These are phyloP conservation scores for Orthonevra nobilis DNA, from an alignment of 2,888 invertebrate genomes.

Conservation along the genomic window DNA sequence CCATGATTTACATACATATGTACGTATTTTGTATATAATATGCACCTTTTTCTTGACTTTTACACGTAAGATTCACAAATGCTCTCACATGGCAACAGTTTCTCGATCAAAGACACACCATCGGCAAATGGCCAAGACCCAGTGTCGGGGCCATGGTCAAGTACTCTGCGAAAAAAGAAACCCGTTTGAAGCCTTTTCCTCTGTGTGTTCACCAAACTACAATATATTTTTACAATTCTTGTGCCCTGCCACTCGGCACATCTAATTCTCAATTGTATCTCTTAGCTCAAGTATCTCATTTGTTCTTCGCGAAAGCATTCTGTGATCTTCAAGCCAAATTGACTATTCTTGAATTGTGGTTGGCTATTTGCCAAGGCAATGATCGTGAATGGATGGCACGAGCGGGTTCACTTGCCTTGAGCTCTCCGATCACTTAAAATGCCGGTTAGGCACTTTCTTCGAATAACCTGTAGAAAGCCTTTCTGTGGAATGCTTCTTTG, in stretches of 20 bases:
- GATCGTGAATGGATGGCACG: neutral
- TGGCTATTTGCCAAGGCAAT: neutral
- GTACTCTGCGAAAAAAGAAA: slow-evolving; percentile 19
- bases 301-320: slow-evolving; percentile 5
- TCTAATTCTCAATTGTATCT: neutral
- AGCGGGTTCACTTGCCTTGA: neutral
- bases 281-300: neutral
- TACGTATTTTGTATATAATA: too few relatives aligned
- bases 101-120: neutral
- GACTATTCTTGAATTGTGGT: neutral
- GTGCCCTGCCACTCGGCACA: neutral
- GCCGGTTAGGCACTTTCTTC: slow-evolving; percentile 46
- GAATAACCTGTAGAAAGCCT: too few relatives aligned
- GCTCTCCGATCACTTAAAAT: slow-evolving; percentile 18
- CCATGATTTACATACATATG: too few relatives aligned
- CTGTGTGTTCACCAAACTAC: slow-evolving; percentile 6
- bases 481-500: slow-evolving; percentile 18
- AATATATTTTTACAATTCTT: slow-evolving; percentile 50
- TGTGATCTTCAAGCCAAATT: neutral
- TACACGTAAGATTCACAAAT: slow-evolving; percentile 1
- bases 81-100: slow-evolving; percentile 21
- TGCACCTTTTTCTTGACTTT: too few relatives aligned
- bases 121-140: slow-evolving; percentile 50
- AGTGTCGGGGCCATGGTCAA: slow-evolving; percentile 54
- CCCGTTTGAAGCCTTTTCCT: slow-evolving; percentile 37